Evolutionary conservation across 2,888 invertebrate genomes (phyloP), one percentile per base, ranked within the genome.

Genomic region (Melieria crassipennis): DNA sequence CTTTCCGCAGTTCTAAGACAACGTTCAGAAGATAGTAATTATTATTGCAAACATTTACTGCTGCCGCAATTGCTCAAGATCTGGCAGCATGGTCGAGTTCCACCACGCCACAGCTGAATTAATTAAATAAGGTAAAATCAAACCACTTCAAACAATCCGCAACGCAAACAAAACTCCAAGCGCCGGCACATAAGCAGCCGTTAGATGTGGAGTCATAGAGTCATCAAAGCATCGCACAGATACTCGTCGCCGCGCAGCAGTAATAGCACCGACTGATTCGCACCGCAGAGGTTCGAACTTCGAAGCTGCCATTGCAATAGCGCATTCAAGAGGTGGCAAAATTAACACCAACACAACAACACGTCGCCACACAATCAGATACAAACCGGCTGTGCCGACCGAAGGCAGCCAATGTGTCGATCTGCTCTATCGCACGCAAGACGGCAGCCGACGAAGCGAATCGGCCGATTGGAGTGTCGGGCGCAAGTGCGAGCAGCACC

Each of bases 241-340:
- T 13, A 65, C 13, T 45, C 62, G 50, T 16, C 0, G 16, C 16
- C 16, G 16, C 16, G 16, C 16, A 16, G 16, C 16, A 16, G 16
- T 16, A 45, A 16, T 6, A 65, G 63, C n/a, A 65, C n/a, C 48
- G 60, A 52, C 47, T 58, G 61, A 50, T 50, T 16, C 13, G 11
- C 75, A 73, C 77, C 76, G 76, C 78, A 78, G 75, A 77, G 74
- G 79, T 77, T 75, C 76, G 75, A 74, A 76, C 78, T 77, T 75
- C 76, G 75, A 74, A 76, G 76, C 74, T 74, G 77, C 75, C 76
- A 69, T 69, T 69, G 57, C 69, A 69, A 62, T 47, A 46, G 62
- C 42, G 47, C 30, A n/a, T 72, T 77, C 70, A 66, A 68, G 68
- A 65, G 68, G 57, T 64, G 69, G 68, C 73, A 65, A 74, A 62